Evolutionary conservation across 2,888 invertebrate species (phyloP).

Genomic region (Heliconius erato): DNA sequence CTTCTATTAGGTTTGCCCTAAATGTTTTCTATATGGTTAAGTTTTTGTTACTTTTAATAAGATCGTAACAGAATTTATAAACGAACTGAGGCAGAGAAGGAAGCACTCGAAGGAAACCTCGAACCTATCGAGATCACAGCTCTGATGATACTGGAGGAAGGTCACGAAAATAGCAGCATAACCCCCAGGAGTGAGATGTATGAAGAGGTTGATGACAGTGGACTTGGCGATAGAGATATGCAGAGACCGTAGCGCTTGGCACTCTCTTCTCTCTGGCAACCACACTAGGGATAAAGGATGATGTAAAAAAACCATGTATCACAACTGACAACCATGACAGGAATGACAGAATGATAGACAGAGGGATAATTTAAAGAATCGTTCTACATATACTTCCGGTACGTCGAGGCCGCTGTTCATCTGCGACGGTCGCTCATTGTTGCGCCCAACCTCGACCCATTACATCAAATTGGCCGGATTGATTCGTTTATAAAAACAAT

Average conservation of each 20-base stretch:
- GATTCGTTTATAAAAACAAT: conserved; percentile 20
- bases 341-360: conserved; percentile 5
- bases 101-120: too few species aligned
- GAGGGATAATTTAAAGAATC: conserved; percentile 20
- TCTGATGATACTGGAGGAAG: too few species aligned
- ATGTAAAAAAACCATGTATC: neutral
- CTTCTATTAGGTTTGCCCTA: too few species aligned
- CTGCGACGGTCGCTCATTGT: conserved; percentile 15
- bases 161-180: too few species aligned
- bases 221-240: too few species aligned
- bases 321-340: neutral
- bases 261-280: neutral
- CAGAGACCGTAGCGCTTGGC: too few species aligned
- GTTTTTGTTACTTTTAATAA: too few species aligned
- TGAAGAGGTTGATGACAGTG: too few species aligned
- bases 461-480: neutral
- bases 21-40: too few species aligned
- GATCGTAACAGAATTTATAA: too few species aligned
- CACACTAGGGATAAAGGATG: neutral
- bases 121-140: too few species aligned
- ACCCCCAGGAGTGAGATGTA: neutral
- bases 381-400: conserved; percentile 22
- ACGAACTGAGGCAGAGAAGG: too few species aligned
- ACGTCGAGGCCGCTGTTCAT: conserved; percentile 24
- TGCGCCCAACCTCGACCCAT: conserved; percentile 2